Base-by-base conservation (phyloP, 2,888 invertebrate species). In the Torymus tubicola region DNA sequence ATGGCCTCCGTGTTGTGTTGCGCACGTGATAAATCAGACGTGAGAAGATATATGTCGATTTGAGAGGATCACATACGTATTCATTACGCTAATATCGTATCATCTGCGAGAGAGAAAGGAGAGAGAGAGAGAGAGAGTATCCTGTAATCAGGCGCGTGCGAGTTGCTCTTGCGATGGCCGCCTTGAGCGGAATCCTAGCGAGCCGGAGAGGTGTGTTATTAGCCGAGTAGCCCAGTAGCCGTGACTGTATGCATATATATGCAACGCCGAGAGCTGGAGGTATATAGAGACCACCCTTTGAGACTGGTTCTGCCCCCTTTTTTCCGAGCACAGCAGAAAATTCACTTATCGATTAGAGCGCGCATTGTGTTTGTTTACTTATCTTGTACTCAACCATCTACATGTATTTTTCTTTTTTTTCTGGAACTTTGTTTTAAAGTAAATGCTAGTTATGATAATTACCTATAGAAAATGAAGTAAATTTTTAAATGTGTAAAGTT, bases 31-130 rank as follows among this genome's bases (percentile, higher is more conserved):
- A 69, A 79, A 74, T 61, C 80, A 71, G 50, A 76, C 76, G 76
- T 42, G 76, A 72, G 71, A 72, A 71, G 68, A 80, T 52, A 13
- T 21, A 52, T 31, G 71, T 63, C 61, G 61, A 76, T 75, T 75
- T 74, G 69, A 12, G 3, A 13, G 70, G 70, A 58, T 53, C 53
- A 42, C 42, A 55, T 61, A 42, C 61, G 71, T 50, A 61, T 71
- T 75, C 68, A 60, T 79, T 73, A 74, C 61, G 50, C 18, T 74
- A 69, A 79, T 70, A 79, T 70, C 74, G 73, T 57, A 69, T 64
- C 8, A 79, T 79, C 74, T 58, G 64, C 21, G 18, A 61, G n/a
- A 57, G 8, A 5, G 42, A 31, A 8, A 31, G n/a, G 31, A 42
- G 8, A 42, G 1, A 42, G 42, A 31, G 42, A 42, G 42, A 42